phyloP scores from a whole-genome alignment of 2,888 invertebrate genomes.

The Arctia plantaginis region DNA sequence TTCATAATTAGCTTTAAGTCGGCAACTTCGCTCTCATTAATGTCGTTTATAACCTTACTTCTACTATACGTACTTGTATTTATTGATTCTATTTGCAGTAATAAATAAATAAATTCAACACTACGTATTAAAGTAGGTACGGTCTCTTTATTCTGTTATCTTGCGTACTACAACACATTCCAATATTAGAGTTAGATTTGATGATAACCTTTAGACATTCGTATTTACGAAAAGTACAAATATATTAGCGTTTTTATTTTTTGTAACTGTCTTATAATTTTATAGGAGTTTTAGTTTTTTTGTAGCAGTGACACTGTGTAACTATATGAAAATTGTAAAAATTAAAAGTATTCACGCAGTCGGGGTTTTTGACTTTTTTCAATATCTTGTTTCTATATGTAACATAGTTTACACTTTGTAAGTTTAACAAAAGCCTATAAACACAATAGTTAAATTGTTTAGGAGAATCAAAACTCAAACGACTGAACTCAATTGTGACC shows the following conservation, averaged over 20 bases:
- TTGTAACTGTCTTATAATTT: too few species aligned
- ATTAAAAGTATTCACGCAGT: too few species aligned
- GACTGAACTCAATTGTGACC: slow-evolving; percentile 20
- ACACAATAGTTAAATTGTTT: neutral
- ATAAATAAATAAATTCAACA: slow-evolving; percentile 14
- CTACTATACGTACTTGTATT: neutral
- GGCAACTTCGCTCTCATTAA: too few species aligned
- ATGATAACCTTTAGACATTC: slow-evolving; percentile 16
- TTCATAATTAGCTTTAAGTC: too few species aligned
- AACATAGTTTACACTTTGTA: neutral
- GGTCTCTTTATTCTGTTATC: slow-evolving; percentile 26
- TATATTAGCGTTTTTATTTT: too few species aligned
- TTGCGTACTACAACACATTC: slow-evolving; percentile 11
- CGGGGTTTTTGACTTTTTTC: too few species aligned
- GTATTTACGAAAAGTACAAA: neutral
- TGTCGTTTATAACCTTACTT: too few species aligned
- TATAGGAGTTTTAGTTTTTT: too few species aligned
- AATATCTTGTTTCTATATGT: too few species aligned
- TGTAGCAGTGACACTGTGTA: too few species aligned
- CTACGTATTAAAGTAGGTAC: slow-evolving; percentile 9
- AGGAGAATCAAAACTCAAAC: slow-evolving; percentile 9
- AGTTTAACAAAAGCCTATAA: neutral
- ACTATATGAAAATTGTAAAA: too few species aligned
- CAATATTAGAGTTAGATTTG: neutral
- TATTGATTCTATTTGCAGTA: neutral